A percentile compares a stretch with the other conserved stretches of the same genome.
phyloP scores from a whole-genome alignment of 2,888 invertebrate species.

The Papilio demoleus region DNA sequence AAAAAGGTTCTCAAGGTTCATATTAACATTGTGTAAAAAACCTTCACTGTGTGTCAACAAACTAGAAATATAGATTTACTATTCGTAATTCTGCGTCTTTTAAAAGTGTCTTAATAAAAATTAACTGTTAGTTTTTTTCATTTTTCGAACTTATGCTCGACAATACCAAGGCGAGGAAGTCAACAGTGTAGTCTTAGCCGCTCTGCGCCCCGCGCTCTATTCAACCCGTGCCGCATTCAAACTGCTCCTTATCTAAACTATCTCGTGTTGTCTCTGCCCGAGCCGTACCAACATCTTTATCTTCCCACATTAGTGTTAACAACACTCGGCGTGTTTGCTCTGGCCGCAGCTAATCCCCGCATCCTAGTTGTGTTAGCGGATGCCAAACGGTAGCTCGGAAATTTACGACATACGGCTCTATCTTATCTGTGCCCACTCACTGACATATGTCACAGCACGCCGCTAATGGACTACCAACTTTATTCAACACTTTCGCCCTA shows the following conservation, averaged over 20 bases:
- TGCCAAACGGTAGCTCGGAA: constrained; percentile 78
- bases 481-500: constrained; percentile 75
- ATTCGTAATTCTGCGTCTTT: too few relatives aligned
- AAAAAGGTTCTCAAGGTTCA: constrained; percentile 36
- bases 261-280: constrained; percentile 57
- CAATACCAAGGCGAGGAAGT: neutral
- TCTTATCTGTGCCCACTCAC: constrained; percentile 80
- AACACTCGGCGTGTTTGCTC: constrained; percentile 69
- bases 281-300: constrained; percentile 66
- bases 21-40: too few relatives aligned
- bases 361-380: constrained; percentile 70
- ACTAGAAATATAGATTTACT: too few relatives aligned
- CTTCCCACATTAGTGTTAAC: constrained; percentile 68
- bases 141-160: too few relatives aligned
- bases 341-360: constrained; percentile 64
- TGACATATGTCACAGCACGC: constrained; percentile 74
- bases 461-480: constrained; percentile 74
- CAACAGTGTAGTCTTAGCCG: constrained; percentile 14
- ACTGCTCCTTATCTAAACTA: constrained; percentile 68
- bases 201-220: constrained; percentile 45
- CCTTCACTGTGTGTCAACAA: too few relatives aligned
- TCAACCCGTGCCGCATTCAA: constrained; percentile 51
- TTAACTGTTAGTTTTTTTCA: too few relatives aligned
- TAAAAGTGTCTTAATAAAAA: too few relatives aligned
- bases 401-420: constrained; percentile 81